Conservation (phyloP, 2,797 vertebrate species). For the Protonibea diacanthus region DNA sequence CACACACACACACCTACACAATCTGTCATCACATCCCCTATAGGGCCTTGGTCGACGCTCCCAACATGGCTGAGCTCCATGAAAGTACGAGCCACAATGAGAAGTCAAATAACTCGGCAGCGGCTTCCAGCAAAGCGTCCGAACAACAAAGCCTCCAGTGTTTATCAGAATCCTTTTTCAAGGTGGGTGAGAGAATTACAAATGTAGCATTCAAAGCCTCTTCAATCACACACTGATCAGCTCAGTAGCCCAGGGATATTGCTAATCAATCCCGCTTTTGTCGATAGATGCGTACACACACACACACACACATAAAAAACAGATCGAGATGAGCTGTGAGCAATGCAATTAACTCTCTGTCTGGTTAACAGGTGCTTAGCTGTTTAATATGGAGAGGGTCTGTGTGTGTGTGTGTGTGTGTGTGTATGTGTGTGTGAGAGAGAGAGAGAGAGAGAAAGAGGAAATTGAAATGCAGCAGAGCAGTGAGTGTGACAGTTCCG, state of each 20-base stretch:
- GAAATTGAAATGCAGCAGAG: constrained; percentile 87
- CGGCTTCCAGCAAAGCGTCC: constrained; percentile 52
- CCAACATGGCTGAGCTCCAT: constrained; percentile 52
- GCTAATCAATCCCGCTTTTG: constrained; percentile 77
- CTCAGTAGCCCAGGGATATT: constrained; percentile 66
- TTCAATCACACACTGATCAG: constrained; percentile 76
- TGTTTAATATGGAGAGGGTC: constrained; percentile 81
- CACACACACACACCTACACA: constrained; percentile 40
- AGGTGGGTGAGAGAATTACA: constrained; percentile 64
- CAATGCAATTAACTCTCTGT: constrained; percentile 81
- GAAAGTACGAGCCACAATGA: constrained; percentile 61
- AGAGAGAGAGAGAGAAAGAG: constrained; percentile 37
- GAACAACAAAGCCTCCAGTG: constrained; percentile 59
- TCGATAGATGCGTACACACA: constrained; percentile 54
- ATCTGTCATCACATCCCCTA: constrained; percentile 58
- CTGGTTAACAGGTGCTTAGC: constrained; percentile 83
- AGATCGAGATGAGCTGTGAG: constrained; percentile 60
- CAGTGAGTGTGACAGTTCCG: constrained; percentile 79
- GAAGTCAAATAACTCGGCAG: constrained; percentile 60
- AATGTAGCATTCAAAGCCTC: constrained; percentile 67
- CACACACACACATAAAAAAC: constrained; percentile 20
- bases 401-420: constrained; percentile 42
- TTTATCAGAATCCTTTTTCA: constrained; percentile 55
- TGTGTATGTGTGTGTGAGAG: constrained; percentile 31
- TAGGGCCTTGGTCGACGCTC: constrained; percentile 37